Evolutionary conservation across 2,888 invertebrate genomes (phyloP), one percentile per base, ranked within the genome.

Genomic region (Ennomos erosarius): DNA sequence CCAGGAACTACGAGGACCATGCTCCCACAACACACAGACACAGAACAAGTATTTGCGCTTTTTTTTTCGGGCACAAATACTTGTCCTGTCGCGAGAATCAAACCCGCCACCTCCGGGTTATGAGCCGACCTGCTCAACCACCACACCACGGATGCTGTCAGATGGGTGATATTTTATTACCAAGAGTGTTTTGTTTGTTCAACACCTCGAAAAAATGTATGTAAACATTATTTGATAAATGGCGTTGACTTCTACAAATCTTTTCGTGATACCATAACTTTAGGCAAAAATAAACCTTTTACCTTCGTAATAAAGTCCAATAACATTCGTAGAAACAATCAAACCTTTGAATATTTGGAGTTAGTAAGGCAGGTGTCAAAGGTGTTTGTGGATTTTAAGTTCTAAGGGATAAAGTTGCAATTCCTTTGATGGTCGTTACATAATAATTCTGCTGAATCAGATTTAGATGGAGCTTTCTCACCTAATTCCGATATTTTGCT

Each of bases 181-280:
- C 16, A 16, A 3, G n/a, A n/a, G 16, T 16, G 1, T 16, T 16
- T 16, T 16, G 16, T 16, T n/a, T 16, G 16, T 16, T 16, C 16
- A 16, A 16, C 16, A 26, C 5, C 6, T 26, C 54, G 47, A 35
- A 57, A 40, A 42, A 11, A 10, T 26, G 55, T 51, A 63, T 45
- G 12, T 13, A 9, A 48, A 38, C 38, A 43, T 50, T 46, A 35
- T 55, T 58, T 61, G 61, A 61, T 59, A 64, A 61, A 61, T 54
- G 49, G n/a, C 47, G 26, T 56, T 59, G 56, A 64, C 61, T 59
- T 40, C 55, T 60, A 34, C 55, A 26, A 26, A 60, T 55, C 46
- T 55, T 55, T 58, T 60, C 49, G 53, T 55, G 38, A 58, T 42
- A 43, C 9, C 4, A 50, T 10, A 43, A 51, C 33, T 10, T n/a